Evolutionary conservation across 2,797 vertebrate species (phyloP), one percentile per base, ranked within the genome.

Genomic region (Sardinella longiceps): DNA sequence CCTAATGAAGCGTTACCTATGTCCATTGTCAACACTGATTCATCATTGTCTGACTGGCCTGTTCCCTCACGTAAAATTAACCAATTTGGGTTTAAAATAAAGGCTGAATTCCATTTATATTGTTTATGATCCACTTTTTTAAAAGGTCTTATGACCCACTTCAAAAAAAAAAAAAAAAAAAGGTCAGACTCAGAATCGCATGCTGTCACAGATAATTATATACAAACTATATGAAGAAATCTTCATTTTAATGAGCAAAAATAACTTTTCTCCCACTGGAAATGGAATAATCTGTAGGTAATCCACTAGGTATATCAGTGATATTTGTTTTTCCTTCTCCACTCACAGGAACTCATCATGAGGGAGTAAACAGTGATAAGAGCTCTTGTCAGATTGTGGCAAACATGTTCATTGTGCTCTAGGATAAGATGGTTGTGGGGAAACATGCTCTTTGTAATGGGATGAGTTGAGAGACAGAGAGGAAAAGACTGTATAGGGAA

Each of bases 1-100:
- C 88, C 93, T 92, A 94, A 90, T 88, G 91, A 92, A 92, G 91
- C 94, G 93, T 90, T 93, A 93, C 93, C 93, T 94, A 70, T 83
- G 87, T 86, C 90, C 85, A 91, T 93, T 93, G 92, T 94, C 89
- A 88, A 50, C 86, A 90, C 86, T 88, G 86, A 87, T 87, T 93
- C 89, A 93, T 92, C 92, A 92, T 88, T 88, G 66, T 15, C 30
- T 15, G 10, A 3, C 63, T 33, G 15, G 18, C 30, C 66, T 74
- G 25, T 70, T 28, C 14, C 30, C 33, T 33, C 66, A 39, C 66
- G 23, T 20, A 9, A 6, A 23, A 15, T 43, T 77, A 66, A 66
- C 9, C 70, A 77, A 11, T 6, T 9, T 39, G 70, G 6, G 18
- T 30, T 66, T 66, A 39, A 23, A 14, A 70, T 14, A 14, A 70